Evolutionary conservation across 2,113 vertebrate species (phyloP), one percentile per base, ranked within the genome.

Genomic region (Passer domesticus): DNA sequence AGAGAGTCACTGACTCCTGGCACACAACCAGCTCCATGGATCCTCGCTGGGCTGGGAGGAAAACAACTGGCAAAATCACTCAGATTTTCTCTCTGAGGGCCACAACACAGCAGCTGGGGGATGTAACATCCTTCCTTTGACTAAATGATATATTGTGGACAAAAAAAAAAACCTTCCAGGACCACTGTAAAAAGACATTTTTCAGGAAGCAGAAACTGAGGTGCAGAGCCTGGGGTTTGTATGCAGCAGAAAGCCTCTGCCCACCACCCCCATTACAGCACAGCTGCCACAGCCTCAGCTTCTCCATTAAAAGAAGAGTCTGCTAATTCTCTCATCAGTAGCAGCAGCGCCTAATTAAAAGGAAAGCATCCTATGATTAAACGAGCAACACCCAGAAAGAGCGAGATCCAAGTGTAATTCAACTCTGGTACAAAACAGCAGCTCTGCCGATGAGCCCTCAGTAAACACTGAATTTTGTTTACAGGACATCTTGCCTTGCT

Each of bases 321-420:
- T 95, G 79, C 59, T 94, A 95, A 95, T 95, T 94, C 85, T 80
- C 79, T 95, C 90, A 73, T 80, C 72, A 91, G 27, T 27, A 62
- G 24, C 82, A 93, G 84, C 92, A 94, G 50, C 15, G 47, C 82
- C 87, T 95, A 94, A 95, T 95, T 95, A 95, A 93, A 90, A 90
- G n/a, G 79, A 88, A 92, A 92, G 52, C 87, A 92, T 87, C 59
- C 87, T 83, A 85, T 63, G 72, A 96, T 94, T 94, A 96, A 95
- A 87, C 1, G 1, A 95, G 83, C 70, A 87, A 89, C 78, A 84
- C 52, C 62, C 89, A 90, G 87, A 83, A 94, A 73, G 63, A 94
- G 70, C 0, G 0, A 91, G 78, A 92, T 47, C 30, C 72, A 56
- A 77, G 44, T 4, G 0, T 5, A 22, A 82, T 64, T 94, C 87